Base-by-base conservation (phyloP, 2,888 invertebrate genomes). In the Aporophyla lueneburgensis region DNA sequence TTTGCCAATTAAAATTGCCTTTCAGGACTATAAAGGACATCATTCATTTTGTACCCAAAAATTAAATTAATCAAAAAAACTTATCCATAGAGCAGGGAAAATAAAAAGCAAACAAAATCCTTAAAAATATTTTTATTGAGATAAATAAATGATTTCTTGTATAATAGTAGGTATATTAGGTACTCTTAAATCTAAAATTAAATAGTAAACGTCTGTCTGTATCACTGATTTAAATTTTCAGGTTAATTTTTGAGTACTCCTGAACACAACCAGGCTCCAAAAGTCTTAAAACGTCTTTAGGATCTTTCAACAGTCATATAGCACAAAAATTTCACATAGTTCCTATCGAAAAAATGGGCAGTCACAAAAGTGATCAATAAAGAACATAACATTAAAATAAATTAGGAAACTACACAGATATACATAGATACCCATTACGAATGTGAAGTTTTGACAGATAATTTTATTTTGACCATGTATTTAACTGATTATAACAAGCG, bases 61-160 rank as follows among this genome's bases (percentile, higher is more conserved):
- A n/a, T n/a, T n/a, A n/a, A n/a, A n/a, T n/a, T n/a, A n/a, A n/a
- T n/a, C n/a, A n/a, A n/a, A n/a, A n/a, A n/a, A 43, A 1, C 9
- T 9, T 43, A 43, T 43, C 43, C 9, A 43, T 10, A 43, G 43
- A 43, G 0, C 43, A 46, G 51, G 10, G 14, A 21, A 74, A 74
- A 21, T 40, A 46, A 63, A 65, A 65, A 24, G n/a, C n/a, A n/a
- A 12, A 51, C 61, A 19, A 58, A 24, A 21, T n/a, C 5, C 62
- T 59, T 79, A 75, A 14, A 46, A 76, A 7, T 12, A 46, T 53
- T 58, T 74, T 79, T 76, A 79, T 68, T 68, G 14, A 40, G n/a
- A 19, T 79, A 80, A 82, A 80, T 80, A 80, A 61, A 46, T 67
- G n/a, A 56, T 63, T 46, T 24, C 51, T 58, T 79, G n/a, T 72